A percentile compares a stretch with the other conserved stretches of the same genome.
Evolutionary conservation across 92 coral and sea anemone species (phyloP).

Genomic region (Actinostola sp.): DNA sequence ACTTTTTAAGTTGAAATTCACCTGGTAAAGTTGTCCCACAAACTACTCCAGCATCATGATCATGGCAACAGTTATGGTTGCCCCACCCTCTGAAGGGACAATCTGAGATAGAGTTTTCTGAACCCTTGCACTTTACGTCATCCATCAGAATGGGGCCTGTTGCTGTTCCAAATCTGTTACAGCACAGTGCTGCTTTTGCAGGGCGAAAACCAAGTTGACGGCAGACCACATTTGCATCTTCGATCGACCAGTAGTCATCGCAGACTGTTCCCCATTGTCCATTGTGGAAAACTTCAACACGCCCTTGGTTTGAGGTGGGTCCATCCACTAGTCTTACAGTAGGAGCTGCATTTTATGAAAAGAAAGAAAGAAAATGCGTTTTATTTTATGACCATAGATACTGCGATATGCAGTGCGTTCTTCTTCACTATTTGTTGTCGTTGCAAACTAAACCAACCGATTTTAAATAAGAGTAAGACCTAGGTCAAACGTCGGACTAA

Average conservation of each 20-base stretch:
- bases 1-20: not conserved
- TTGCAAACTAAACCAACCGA: too few relatives aligned
- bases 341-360: not conserved
- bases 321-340: not conserved
- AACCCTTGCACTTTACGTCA: constrained; percentile 26
- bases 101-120: constrained; percentile 19
- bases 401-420: too few relatives aligned
- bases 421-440: too few relatives aligned
- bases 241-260: constrained; percentile 38
- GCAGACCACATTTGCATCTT: constrained; percentile 42
- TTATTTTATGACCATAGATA: too few relatives aligned
- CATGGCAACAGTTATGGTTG: constrained; percentile 8
- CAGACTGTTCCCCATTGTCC: constrained; percentile 51
- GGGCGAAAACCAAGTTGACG: constrained; percentile 34
- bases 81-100: constrained; percentile 30
- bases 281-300: constrained; percentile 40
- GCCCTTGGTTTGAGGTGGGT: constrained; percentile 10
- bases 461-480: too few relatives aligned
- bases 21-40: not conserved
- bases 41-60: constrained; percentile 50
- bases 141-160: constrained; percentile 29
- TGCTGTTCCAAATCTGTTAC: constrained; percentile 39
- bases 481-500: too few relatives aligned
- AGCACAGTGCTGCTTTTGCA: constrained; percentile 34
- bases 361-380: too few relatives aligned